Base-by-base conservation (phyloP, 2,113 vertebrate species). In the Crotalus helleri region DNA sequence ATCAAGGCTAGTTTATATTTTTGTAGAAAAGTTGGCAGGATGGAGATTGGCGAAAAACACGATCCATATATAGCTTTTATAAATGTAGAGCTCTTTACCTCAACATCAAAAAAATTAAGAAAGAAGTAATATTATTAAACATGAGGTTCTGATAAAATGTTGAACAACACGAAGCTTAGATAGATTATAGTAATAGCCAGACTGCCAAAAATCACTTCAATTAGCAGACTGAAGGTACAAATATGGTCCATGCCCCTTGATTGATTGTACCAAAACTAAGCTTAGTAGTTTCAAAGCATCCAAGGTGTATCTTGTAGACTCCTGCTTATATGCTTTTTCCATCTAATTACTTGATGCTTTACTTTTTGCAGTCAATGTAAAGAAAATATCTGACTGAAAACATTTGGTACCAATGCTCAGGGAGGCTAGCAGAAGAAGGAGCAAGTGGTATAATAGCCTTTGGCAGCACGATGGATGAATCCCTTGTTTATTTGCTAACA, bases 341-440 rank as follows among this genome's bases (percentile, higher is more conserved):
- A 44, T 39, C 74, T 33, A 21, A 44, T 81, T n/a, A 44, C n/a
- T 90, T 2, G 57, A 24, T 89, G 26, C 6, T 94, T 91, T 59
- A 54, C 2, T 12, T n/a, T 1, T 94, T 29, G 17, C 23, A 87
- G 17, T 3, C 57, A 90, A 3, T 58, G 1, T 8, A 89, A 91
- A 2, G 69, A 95, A 96, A 96, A 87, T 15, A 89, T 29, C 93
- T 93, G 0, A 96, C 69, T 92, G 39, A 93, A 94, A 93, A 1
- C 46, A 0, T 89, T 90, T 93, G 92, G 2, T 69, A 19, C 49
- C 10, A 39, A 24, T 91, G 9, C 0, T 96, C 15, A n/a, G 4
- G 85, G 85, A 93, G 51, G 8, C 21, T 29, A 89, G 15, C 29
- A 94, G 3, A 0, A 88, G 55, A 94, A 23, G 4, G 1, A 92